Evolutionary conservation across 2,888 invertebrate genomes (phyloP).

Genomic region (Serrognathus titanus): DNA sequence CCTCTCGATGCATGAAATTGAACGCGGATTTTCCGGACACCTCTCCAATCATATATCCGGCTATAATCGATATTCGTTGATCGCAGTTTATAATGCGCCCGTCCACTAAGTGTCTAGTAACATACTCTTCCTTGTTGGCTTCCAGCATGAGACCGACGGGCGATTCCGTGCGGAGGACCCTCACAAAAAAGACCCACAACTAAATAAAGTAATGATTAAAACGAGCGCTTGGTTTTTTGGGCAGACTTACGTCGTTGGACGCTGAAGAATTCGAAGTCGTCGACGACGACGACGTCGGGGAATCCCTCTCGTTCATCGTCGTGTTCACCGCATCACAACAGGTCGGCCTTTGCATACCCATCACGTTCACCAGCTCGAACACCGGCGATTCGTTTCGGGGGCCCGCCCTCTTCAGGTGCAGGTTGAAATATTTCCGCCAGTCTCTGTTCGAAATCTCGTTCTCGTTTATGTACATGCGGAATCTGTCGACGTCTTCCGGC

Average conservation of each 20-base stretch:
- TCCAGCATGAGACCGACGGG: constrained; percentile 65
- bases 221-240: neutral
- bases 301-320: neutral
- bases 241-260: constrained; percentile 20
- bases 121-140: constrained; percentile 78
- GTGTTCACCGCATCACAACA: neutral
- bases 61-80: constrained; percentile 83
- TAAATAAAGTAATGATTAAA: constrained; percentile 29
- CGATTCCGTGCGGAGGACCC: constrained; percentile 66
- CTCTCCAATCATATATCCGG: constrained; percentile 87
- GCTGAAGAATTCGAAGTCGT: neutral
- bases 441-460: constrained; percentile 48
- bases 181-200: constrained; percentile 71
- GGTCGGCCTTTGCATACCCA: constrained; percentile 51
- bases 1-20: constrained; percentile 85
- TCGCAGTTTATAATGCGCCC: constrained; percentile 88
- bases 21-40: constrained; percentile 86
- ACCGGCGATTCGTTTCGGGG: constrained; percentile 68
- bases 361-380: constrained; percentile 68
- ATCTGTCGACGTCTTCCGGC: constrained; percentile 71
- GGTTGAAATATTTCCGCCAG: constrained; percentile 54
- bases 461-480: constrained; percentile 60
- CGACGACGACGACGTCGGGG: neutral
- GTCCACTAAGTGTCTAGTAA: constrained; percentile 84
- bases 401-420: constrained; percentile 62